Conservation (phyloP, 2,113 vertebrate genomes). For the Connochaetes taurinus region DNA sequence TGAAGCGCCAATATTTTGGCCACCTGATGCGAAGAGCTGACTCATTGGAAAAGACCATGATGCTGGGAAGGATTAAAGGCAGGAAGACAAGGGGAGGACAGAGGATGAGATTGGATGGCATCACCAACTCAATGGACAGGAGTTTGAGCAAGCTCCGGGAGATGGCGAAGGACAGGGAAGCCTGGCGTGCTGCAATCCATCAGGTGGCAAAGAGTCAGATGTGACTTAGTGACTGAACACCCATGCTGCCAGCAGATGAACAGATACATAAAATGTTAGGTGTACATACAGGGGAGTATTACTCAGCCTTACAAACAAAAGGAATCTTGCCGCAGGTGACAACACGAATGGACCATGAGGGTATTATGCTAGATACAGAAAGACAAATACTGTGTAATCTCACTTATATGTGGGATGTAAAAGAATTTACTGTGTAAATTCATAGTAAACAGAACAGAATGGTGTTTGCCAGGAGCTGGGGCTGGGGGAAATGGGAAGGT, state of each 20-base stretch:
- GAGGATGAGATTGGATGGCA: background rate
- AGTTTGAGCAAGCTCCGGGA: background rate
- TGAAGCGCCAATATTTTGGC: background rate
- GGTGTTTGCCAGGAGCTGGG: background rate
- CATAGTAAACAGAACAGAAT: too few relatives aligned
- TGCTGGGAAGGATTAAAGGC: background rate
- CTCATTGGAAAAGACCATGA: background rate
- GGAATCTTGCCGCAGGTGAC: background rate
- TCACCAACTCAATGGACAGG: background rate
- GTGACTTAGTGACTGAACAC: background rate
- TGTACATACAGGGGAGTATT: rapidly evolving
- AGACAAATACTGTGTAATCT: rapidly evolving
- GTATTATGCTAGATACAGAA: too few relatives aligned
- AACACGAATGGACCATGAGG: too few relatives aligned
- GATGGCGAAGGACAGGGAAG: background rate
- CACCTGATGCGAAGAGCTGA: rapidly evolving
- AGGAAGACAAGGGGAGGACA: background rate
- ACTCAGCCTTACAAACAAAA: background rate
- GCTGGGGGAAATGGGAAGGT: background rate
- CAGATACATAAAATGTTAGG: too few relatives aligned
- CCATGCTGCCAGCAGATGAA: background rate
- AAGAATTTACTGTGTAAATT: background rate
- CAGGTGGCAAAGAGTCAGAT: background rate
- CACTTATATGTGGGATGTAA: background rate
- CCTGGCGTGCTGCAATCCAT: background rate